Evolutionary conservation across 2,113 vertebrate species (phyloP).

Genomic region (Hippocampus guttulatus): DNA sequence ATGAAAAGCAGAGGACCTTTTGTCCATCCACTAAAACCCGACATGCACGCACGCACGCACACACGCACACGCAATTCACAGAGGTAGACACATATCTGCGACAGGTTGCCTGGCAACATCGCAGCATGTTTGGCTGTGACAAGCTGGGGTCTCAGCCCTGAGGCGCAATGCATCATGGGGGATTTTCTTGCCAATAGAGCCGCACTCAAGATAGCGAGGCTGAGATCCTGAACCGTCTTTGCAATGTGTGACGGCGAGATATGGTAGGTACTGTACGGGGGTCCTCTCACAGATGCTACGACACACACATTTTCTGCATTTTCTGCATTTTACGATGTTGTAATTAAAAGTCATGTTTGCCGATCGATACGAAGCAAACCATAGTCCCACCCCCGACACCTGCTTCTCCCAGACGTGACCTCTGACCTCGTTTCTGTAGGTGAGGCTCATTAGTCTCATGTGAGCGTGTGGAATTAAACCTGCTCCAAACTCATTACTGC

Average conservation of each 20-base stretch:
- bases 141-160: conserved; percentile 59
- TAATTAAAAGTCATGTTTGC: conserved; percentile 41
- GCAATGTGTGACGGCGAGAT: conserved; percentile 12
- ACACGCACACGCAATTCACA: conserved; percentile 38
- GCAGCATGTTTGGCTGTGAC: conserved; percentile 57
- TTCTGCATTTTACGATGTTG: conserved; percentile 31
- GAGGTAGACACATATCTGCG: conserved; percentile 39
- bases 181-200: conserved; percentile 40
- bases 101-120: conserved; percentile 66
- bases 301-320: neutral
- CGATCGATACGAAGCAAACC: conserved; percentile 8
- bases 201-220: conserved; percentile 14
- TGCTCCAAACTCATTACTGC: conserved; percentile 72
- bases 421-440: conserved; percentile 61
- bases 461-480: conserved; percentile 64
- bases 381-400: conserved; percentile 1
- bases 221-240: conserved; percentile 31
- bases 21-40: conserved; percentile 16
- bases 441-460: conserved; percentile 64
- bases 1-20: conserved; percentile 43
- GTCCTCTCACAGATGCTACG: conserved; percentile 13
- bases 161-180: conserved; percentile 59
- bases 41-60: conserved; percentile 12
- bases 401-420: conserved; percentile 46
- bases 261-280: neutral